Conservation (phyloP, 2,888 invertebrate species). For the Apantesis nais region DNA sequence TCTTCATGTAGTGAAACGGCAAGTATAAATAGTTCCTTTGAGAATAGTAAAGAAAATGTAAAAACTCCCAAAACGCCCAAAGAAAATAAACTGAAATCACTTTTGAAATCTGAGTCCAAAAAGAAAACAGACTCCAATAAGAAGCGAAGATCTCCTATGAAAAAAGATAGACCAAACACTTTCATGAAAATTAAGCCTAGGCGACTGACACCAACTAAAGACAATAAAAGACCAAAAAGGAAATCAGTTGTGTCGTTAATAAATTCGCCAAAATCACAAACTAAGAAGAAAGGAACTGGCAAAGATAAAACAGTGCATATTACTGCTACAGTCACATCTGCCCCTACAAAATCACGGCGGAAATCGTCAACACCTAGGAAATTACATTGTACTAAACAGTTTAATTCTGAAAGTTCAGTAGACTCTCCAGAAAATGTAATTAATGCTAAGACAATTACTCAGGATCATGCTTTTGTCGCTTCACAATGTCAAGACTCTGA, state of each 20-base stretch:
- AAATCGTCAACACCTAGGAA: conserved; percentile 83
- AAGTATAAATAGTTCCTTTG: conserved; percentile 52
- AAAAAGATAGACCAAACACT: conserved; percentile 63
- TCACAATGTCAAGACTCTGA: conserved; percentile 62
- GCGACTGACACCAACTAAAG: conserved; percentile 68
- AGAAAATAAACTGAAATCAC: conserved; percentile 43
- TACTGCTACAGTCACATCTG: conserved; percentile 44
- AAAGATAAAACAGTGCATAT: conserved; percentile 57
- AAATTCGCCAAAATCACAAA: conserved; percentile 40
- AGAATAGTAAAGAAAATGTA: conserved; percentile 40
- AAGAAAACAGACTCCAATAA: conserved; percentile 47
- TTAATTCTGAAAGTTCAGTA: conserved; percentile 65
- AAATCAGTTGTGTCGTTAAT: conserved; percentile 44
- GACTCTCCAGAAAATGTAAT: conserved; percentile 58
- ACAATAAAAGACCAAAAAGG: conserved; percentile 53
- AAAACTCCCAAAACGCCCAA: conserved; percentile 37
- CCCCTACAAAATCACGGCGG: conserved; percentile 75
- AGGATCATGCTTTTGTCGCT: conserved; percentile 38
- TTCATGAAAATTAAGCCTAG: conserved; percentile 77
- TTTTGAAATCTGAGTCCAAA: conserved; percentile 29
- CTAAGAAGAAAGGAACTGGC: conserved; percentile 48
- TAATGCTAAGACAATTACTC: conserved; percentile 37
- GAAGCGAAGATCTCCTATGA: conserved; percentile 64
- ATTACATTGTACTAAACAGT: conserved; percentile 70
- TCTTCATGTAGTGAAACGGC: conserved; percentile 58